Evolutionary conservation across 2,888 invertebrate species (phyloP).

Genomic region (Agrotis segetum): DNA sequence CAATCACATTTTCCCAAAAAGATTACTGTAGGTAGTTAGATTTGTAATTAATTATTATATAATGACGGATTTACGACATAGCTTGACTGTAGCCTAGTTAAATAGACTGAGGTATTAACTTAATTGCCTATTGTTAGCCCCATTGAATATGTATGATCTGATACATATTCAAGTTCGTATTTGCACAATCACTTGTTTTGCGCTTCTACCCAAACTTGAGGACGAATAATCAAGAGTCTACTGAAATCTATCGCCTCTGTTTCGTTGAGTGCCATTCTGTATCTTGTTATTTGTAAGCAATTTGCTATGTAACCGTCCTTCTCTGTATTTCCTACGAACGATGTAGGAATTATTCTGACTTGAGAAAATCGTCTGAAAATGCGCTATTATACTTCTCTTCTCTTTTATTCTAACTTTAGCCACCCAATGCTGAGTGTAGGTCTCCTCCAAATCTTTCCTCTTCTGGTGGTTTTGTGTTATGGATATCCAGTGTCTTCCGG

Average conservation of each 20-base stretch:
- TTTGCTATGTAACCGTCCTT: background rate
- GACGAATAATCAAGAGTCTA: slow-evolving; percentile 34
- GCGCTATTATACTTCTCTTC: too few species aligned
- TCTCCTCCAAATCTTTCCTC: too few species aligned
- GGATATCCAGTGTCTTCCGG: too few species aligned
- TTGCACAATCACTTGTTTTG: slow-evolving; percentile 60
- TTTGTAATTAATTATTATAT: too few species aligned
- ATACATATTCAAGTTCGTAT: slow-evolving; percentile 64
- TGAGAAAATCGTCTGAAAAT: too few species aligned
- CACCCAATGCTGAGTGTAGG: too few species aligned
- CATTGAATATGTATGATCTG: slow-evolving; percentile 61
- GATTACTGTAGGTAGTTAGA: too few species aligned
- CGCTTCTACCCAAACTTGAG: slow-evolving; percentile 4
- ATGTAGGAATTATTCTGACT: too few species aligned
- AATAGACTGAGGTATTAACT: slow-evolving; percentile 49
- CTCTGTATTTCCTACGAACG: background rate
- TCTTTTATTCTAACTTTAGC: too few species aligned
- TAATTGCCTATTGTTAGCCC: slow-evolving; percentile 56
- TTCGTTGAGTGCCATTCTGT: background rate
- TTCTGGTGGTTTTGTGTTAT: too few species aligned
- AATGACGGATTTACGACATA: background rate
- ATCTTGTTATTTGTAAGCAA: slow-evolving; percentile 16
- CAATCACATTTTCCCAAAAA: too few species aligned
- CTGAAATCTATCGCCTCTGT: slow-evolving; percentile 12
- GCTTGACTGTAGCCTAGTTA: slow-evolving; percentile 19